Evolutionary conservation across 2,888 invertebrate species (phyloP).

Genomic region (Phengaris alcon): DNA sequence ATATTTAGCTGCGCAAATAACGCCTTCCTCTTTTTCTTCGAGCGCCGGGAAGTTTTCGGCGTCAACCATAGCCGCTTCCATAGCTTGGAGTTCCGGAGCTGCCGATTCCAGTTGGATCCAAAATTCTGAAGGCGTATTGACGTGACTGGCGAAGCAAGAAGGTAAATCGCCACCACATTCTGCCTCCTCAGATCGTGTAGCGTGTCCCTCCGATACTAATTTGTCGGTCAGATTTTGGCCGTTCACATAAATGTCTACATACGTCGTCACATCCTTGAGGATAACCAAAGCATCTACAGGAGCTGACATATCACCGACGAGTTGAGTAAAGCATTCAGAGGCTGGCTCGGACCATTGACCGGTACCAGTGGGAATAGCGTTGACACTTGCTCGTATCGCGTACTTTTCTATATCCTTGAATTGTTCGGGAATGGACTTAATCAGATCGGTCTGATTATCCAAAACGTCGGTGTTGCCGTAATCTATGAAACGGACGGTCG

Average conservation of each 20-base stretch:
- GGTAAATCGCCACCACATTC: conserved; percentile 75
- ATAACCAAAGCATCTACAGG: conserved; percentile 75
- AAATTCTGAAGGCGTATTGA: conserved; percentile 86
- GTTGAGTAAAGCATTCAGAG: conserved; percentile 75
- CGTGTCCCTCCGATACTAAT: conserved; percentile 79
- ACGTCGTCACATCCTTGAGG: conserved; percentile 80
- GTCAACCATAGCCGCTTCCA: conserved; percentile 78
- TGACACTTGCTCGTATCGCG: conserved; percentile 82
- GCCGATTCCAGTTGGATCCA: conserved; percentile 87
- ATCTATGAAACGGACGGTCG: conserved; percentile 87
- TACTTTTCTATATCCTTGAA: conserved; percentile 77
- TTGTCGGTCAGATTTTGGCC: conserved; percentile 81
- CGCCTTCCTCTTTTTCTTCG: conserved; percentile 67
- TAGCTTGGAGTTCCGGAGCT: conserved; percentile 75
- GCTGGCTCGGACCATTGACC: conserved; percentile 83
- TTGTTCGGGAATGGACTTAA: conserved; percentile 81
- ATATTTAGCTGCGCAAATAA: conserved; percentile 82
- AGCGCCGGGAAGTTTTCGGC: conserved; percentile 77
- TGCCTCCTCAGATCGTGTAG: conserved; percentile 74
- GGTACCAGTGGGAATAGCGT: conserved; percentile 82
- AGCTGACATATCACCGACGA: conserved; percentile 72
- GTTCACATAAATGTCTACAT: conserved; percentile 82
- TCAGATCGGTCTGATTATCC: conserved; percentile 78
- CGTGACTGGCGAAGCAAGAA: conserved; percentile 86
- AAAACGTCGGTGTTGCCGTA: conserved; percentile 89